A percentile compares a stretch with the other conserved stretches of the same genome.
Evolutionary conservation across 1,140 invertebrate genomes (phyloP).

Genomic region (Listronotus bonariensis): DNA sequence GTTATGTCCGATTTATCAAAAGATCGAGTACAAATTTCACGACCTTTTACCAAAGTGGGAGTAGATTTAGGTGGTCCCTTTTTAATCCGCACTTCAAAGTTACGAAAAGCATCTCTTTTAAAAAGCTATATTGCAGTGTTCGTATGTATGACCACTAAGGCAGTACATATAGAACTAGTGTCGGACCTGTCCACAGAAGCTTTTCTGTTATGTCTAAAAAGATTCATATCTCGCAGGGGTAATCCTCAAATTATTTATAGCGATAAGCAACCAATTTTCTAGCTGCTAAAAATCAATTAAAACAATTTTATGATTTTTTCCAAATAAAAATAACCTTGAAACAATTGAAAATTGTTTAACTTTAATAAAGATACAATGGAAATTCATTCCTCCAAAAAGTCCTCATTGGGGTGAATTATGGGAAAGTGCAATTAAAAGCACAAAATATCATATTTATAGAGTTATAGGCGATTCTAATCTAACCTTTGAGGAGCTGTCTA

Average conservation of each 20-base stretch:
- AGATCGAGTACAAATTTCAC: neutral
- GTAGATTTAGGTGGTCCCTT: conserved; percentile 3
- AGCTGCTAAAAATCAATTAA: neutral
- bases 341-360: neutral
- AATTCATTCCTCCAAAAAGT: conserved; percentile 53
- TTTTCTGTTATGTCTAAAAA: neutral
- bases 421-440: conserved; percentile 39
- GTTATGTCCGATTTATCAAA: conserved; percentile 46
- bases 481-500: conserved; percentile 43
- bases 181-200: neutral
- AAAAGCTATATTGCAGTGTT: neutral
- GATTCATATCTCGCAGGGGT: conserved; percentile 5
- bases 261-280: conserved; percentile 4
- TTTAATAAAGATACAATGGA: conserved; percentile 48
- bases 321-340: neutral
- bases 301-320: neutral
- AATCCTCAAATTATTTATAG: conserved; percentile 1
- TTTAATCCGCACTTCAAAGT: neutral
- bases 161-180: conserved; percentile 8
- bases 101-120: neutral
- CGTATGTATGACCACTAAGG: neutral
- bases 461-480: conserved; percentile 28
- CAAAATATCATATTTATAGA: conserved; percentile 39
- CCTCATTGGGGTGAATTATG: conserved; percentile 52
- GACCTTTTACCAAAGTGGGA: neutral